Percentiles rank a stretch among this genome's conserved stretches.
Evolutionary conservation across 2,113 vertebrate genomes (phyloP).

Genomic region (Channa argus): DNA sequence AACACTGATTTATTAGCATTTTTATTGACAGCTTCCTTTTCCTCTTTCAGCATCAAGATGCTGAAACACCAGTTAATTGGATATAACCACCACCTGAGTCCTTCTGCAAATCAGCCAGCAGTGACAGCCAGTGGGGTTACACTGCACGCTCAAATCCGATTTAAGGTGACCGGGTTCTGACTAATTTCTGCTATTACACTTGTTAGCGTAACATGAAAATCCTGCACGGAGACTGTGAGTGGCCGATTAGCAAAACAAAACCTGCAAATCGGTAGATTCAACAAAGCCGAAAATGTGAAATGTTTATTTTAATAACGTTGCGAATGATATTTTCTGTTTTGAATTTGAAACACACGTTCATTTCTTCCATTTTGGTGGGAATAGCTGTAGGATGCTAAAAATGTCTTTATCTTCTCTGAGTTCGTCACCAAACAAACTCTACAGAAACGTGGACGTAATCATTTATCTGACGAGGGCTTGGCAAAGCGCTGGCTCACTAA

Average conservation of each 20-base stretch:
- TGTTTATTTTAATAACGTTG: no score
- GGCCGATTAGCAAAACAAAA: slow-evolving; percentile 6
- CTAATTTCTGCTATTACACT: slow-evolving; percentile 21
- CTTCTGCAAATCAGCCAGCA: slow-evolving; percentile 58
- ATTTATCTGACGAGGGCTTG: background rate
- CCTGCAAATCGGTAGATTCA: slow-evolving; percentile 4
- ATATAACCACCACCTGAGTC: slow-evolving; percentile 65
- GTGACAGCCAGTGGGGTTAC: slow-evolving; percentile 39
- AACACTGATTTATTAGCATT: slow-evolving; percentile 65
- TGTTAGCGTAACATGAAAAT: slow-evolving; percentile 11
- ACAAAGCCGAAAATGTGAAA: no score
- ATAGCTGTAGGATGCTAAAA: no score
- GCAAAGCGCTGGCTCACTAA: background rate
- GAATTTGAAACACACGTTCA: no score
- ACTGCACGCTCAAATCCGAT: slow-evolving; percentile 21
- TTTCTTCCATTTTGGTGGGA: no score
- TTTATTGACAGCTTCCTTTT: slow-evolving; percentile 71
- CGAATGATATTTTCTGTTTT: no score
- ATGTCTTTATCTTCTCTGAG: no score
- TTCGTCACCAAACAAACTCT: background rate
- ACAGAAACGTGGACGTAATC: background rate
- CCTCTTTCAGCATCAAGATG: slow-evolving; percentile 33
- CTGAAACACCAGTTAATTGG: slow-evolving; percentile 54
- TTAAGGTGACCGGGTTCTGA: background rate
- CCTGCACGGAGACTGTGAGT: background rate